A percentile compares a stretch with the other conserved stretches of the same genome.
Evolutionary conservation across 2,113 vertebrate species (phyloP).

Genomic region (Etheostoma cragini): DNA sequence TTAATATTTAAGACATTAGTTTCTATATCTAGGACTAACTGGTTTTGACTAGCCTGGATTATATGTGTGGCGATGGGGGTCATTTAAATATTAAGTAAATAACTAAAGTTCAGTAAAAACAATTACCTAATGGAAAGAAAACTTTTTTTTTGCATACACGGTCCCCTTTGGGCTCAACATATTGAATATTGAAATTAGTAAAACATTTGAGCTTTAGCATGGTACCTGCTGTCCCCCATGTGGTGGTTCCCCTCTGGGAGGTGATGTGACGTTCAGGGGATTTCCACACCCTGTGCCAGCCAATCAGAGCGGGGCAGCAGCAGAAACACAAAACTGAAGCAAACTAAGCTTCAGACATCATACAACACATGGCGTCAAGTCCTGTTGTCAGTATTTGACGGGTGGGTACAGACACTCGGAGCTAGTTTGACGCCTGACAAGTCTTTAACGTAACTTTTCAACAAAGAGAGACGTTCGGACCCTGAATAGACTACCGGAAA

Average conservation of each 20-base stretch:
- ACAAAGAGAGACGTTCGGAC: not conserved
- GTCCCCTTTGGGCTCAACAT: fast-evolving
- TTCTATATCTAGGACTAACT: not conserved
- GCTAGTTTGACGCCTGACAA: not conserved
- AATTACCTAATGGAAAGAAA: constrained; percentile 4
- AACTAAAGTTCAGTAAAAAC: too few species aligned
- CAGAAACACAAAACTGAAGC: constrained; percentile 6
- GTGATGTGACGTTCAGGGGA: constrained; percentile 73
- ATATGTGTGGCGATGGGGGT: not conserved
- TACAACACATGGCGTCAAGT: constrained; percentile 13
- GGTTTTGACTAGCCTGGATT: not conserved
- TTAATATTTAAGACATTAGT: not conserved
- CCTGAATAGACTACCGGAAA: not conserved
- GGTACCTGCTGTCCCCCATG: not conserved
- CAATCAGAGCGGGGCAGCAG: constrained; percentile 38
- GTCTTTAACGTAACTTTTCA: fast-evolving
- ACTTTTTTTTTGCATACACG: not conserved
- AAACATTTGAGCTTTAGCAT: not conserved
- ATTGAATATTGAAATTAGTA: not conserved
- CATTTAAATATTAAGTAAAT: not conserved
- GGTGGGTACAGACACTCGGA: not conserved
- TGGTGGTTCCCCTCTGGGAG: constrained; percentile 49
- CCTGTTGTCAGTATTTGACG: fast-evolving
- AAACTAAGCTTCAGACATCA: fast-evolving
- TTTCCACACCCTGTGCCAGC: constrained; percentile 67